Evolutionary conservation across 2,797 vertebrate genomes (phyloP), one percentile per base, ranked within the genome.

Genomic region (Lepilemur septentrionalis): DNA sequence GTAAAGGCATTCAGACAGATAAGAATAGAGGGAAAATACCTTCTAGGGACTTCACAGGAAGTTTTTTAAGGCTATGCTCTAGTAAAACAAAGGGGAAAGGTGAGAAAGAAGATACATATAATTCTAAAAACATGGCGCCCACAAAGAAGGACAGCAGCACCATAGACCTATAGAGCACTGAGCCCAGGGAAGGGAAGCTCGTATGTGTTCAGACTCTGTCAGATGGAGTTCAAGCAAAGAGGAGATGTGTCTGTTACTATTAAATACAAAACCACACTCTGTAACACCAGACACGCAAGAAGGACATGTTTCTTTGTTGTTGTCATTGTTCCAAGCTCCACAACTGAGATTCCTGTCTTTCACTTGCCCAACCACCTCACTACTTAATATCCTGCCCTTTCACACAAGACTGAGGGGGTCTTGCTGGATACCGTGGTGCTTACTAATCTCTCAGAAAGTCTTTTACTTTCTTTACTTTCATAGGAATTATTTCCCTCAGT

Each of bases 281-380:
- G 0, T 38, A 28, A n/a, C 35, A 43, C 3, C 2, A 17, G 4
- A 1, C 2, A 43, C 2, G 8, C 14, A 55, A 14, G 25, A 78
- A 59, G 55, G 10, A 28, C 20, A 12, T 14, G 30, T 48, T 59
- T 67, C 35, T 83, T 43, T 67, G 23, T 75, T 88, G 23, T 28
- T 76, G 55, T 57, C 20, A n/a, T 52, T 78, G 25, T 4, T 78
- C 6, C 50, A 73, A 72, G 2, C 46, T 96, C 32, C 73, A 9
- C 41, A 81, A 0, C 22, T 48, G 22, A 59, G 11, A 70, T 32
- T 10, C 12, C 15, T 35, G 1, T 38, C 7, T 85, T 87, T 52
- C 41, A 0, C 3, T 35, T 43, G 18, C 1, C 6, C 20, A 14
- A 0, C 6, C 12, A 82, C 22, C 5, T 78, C 23, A 12, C 4